Conservation (phyloP, 2,113 vertebrate species). For the Saccopteryx bilineata region DNA sequence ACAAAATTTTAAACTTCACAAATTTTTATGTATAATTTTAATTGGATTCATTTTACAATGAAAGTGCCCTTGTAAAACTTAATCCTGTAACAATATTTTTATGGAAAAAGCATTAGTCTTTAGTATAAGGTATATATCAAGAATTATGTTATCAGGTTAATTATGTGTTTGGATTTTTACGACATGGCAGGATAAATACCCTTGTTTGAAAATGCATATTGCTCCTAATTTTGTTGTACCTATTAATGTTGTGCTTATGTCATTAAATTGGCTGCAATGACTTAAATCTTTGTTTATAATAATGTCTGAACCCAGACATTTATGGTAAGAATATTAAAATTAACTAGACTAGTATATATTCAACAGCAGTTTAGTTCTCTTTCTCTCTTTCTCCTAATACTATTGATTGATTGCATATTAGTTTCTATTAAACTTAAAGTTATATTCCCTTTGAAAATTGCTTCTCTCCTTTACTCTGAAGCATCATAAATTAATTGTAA, state of each 20-base stretch:
- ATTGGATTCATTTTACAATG: conserved; percentile 48
- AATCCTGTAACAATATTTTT: conserved; percentile 32
- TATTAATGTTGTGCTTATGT: conserved; percentile 70
- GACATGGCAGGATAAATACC: conserved; percentile 61
- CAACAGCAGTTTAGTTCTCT: neutral
- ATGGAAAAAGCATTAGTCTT: conserved; percentile 63
- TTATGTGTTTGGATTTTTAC: conserved; percentile 48
- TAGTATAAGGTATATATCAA: conserved; percentile 21
- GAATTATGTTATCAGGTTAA: conserved; percentile 50
- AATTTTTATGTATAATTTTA: conserved; percentile 56
- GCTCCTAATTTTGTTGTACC: conserved; percentile 69
- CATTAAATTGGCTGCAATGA: conserved; percentile 56
- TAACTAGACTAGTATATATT: conserved; percentile 55
- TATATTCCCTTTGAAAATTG: conserved; percentile 6
- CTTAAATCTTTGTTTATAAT: conserved; percentile 69
- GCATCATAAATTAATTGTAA: conserved; percentile 65
- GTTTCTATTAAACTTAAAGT: conserved; percentile 62
- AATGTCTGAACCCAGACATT: conserved; percentile 65
- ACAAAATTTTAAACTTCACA: neutral
- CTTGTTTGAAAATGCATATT: conserved; percentile 72
- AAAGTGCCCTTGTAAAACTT: conserved; percentile 52
- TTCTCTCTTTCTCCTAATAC: neutral
- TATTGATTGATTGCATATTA: conserved; percentile 58
- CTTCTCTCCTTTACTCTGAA: neutral
- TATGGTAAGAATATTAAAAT: conserved; percentile 66